Conservation (phyloP, 2,113 vertebrate genomes). For the Crotalus helleri region DNA sequence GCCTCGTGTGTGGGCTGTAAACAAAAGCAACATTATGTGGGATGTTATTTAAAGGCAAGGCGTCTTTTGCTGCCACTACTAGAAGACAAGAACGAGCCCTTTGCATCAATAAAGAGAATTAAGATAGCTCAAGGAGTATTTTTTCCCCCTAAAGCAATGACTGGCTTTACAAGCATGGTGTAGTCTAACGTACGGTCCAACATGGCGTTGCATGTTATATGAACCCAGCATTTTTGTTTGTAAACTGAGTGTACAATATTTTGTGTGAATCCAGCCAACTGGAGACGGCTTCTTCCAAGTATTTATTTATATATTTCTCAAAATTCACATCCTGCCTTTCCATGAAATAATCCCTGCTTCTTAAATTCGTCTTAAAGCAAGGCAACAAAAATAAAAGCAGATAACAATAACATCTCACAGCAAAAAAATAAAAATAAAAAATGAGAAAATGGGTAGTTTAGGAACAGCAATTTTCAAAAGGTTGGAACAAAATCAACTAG, state of each 20-base stretch:
- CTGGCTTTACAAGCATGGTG: not conserved
- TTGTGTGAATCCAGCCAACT: not conserved
- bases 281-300: not conserved
- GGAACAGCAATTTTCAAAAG: not conserved
- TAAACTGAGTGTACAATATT: not conserved
- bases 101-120: not conserved
- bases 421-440: not conserved
- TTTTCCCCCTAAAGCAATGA: not conserved
- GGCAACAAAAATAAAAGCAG: not conserved
- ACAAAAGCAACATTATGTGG: not conserved
- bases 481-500: not conserved
- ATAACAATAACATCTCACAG: not conserved
- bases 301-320: not conserved
- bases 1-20: not conserved
- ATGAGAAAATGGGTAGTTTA: not conserved
- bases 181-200: not conserved
- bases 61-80: not conserved
- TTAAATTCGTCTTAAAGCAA: not conserved
- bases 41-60: not conserved
- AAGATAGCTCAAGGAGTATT: not conserved
- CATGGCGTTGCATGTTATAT: not conserved
- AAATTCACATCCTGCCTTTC: not conserved
- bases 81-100: not conserved
- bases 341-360: not conserved
- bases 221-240: not conserved